phyloP scores from a whole-genome alignment of 2,888 invertebrate genomes.

The Halictus quadricinctus region DNA sequence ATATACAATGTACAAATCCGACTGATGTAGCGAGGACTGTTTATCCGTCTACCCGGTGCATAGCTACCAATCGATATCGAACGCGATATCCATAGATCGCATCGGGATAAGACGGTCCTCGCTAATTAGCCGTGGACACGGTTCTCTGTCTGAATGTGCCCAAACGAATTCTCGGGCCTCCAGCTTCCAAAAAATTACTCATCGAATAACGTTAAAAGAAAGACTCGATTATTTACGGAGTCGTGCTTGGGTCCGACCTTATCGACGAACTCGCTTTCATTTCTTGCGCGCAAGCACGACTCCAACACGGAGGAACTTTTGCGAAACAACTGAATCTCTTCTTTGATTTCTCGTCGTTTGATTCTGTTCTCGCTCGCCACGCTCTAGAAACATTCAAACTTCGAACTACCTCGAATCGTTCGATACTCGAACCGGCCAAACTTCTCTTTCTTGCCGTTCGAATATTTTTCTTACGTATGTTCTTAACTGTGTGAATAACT shows the following conservation, averaged over 20 bases:
- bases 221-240: neutral
- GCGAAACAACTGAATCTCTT: neutral
- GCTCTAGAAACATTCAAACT: neutral
- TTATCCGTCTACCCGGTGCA: neutral
- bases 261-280: neutral
- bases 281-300: neutral
- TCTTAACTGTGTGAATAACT: too few species aligned
- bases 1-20: slow-evolving; percentile 77
- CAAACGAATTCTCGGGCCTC: slow-evolving; percentile 15
- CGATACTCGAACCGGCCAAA: neutral
- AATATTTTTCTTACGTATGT: neutral
- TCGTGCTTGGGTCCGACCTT: neutral
- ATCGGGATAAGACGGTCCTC: neutral
- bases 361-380: neutral
- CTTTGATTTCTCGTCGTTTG: neutral
- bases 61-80: neutral
- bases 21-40: slow-evolving; percentile 21
- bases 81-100: neutral
- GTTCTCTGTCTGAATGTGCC: slow-evolving; percentile 11
- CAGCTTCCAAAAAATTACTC: slow-evolving; percentile 2
- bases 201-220: neutral
- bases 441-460: neutral
- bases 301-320: slow-evolving; percentile 43
- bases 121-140: slow-evolving; percentile 19
- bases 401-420: neutral